Conservation (phyloP, 2,888 invertebrate genomes). For the Busseola fusca region DNA sequence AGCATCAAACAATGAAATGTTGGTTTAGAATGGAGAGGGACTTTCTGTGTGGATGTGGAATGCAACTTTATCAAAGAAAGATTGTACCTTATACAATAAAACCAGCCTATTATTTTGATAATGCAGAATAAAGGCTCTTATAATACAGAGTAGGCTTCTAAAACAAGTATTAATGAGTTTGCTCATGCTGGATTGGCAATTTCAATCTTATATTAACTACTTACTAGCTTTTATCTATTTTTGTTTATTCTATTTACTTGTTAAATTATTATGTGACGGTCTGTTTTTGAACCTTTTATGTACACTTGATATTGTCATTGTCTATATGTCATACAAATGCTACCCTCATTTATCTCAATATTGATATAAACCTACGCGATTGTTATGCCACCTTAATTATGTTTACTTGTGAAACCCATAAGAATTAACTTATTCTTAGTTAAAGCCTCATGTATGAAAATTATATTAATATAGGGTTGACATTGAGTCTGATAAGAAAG, state of each 20-base stretch:
- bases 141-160: background rate
- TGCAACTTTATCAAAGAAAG: background rate
- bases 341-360: constrained; percentile 7
- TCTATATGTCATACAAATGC: background rate
- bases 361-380: background rate
- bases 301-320: background rate
- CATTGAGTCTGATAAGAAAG: constrained; percentile 2
- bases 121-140: background rate
- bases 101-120: too few relatives aligned
- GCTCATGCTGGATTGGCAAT: background rate
- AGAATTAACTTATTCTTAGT: background rate
- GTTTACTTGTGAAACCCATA: background rate
- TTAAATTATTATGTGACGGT: background rate
- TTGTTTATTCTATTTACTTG: constrained; percentile 13
- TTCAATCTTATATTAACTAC: background rate
- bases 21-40: background rate
- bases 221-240: too few relatives aligned
- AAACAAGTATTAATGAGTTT: background rate
- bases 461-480: constrained; percentile 4
- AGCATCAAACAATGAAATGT: constrained; percentile 32
- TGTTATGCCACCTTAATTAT: background rate
- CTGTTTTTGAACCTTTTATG: constrained; percentile 1
- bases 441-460: background rate
- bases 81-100: background rate
- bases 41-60: constrained; percentile 5